phyloP scores from a whole-genome alignment of 2,888 invertebrate genomes.

The Anoplius nigerrimus region DNA sequence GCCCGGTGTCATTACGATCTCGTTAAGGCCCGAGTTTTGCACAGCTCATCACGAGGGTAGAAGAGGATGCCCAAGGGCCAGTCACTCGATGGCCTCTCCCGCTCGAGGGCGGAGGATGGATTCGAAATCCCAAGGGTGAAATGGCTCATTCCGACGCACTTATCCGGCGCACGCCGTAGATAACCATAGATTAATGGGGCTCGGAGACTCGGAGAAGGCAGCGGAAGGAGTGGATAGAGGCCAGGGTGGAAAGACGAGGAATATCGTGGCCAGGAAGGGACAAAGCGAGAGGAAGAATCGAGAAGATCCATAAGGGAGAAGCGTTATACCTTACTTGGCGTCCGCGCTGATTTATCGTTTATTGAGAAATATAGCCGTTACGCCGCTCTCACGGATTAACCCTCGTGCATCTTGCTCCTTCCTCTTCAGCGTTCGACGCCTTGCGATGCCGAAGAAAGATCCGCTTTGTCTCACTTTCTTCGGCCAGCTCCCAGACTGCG shows the following conservation, averaged over 20 bases:
- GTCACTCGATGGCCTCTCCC: constrained; percentile 49
- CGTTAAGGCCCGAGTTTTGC: constrained; percentile 63
- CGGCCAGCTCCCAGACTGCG: too few species aligned
- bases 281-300: constrained; percentile 46
- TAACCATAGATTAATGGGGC: constrained; percentile 75
- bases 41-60: constrained; percentile 64
- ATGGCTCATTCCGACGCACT: constrained; percentile 75
- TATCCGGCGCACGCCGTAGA: constrained; percentile 73
- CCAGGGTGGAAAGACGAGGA: constrained; percentile 20
- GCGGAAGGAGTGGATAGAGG: constrained; percentile 54
- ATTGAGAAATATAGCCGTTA: constrained; percentile 74
- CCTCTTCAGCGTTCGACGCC: constrained; percentile 35
- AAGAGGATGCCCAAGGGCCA: constrained; percentile 68
- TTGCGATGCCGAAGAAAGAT: not conserved
- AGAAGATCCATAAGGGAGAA: constrained; percentile 56
- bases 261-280: constrained; percentile 38
- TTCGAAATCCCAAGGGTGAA: constrained; percentile 74
- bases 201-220: constrained; percentile 59
- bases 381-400: constrained; percentile 66
- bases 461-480: not conserved
- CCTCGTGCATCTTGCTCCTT: constrained; percentile 48
- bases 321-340: constrained; percentile 58
- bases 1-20: constrained; percentile 55
- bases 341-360: constrained; percentile 73
- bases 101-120: constrained; percentile 57